Evolutionary conservation across 1,140 invertebrate genomes (phyloP).

Genomic region (Drosophila pectinifera): DNA sequence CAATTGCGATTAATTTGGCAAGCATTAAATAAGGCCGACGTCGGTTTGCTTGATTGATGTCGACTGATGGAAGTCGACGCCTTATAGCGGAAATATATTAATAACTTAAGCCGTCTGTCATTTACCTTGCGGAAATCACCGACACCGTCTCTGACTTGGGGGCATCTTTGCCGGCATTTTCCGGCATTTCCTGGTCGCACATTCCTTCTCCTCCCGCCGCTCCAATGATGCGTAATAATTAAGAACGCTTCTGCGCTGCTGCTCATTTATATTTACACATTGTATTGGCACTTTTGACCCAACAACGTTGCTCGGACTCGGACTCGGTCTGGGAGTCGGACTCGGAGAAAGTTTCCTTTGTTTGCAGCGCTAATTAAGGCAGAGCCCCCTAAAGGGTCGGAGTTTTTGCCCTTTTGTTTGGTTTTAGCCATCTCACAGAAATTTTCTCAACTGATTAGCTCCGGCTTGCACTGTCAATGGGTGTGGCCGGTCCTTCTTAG

Average conservation of each 20-base stretch:
- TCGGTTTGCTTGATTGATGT: slow-evolving; percentile 63
- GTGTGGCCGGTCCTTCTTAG: background rate
- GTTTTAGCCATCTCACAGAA: slow-evolving; percentile 51
- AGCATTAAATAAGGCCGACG: slow-evolving; percentile 35
- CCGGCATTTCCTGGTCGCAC: background rate
- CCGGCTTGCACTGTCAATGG: slow-evolving; percentile 71
- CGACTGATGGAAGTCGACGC: slow-evolving; percentile 17
- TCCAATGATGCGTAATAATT: slow-evolving; percentile 66
- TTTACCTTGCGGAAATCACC: slow-evolving; percentile 49
- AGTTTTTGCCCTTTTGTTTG: slow-evolving; percentile 59
- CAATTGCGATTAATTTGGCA: slow-evolving; percentile 66
- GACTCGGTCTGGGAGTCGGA: slow-evolving; percentile 8
- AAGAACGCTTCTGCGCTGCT: slow-evolving; percentile 36
- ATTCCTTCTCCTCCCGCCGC: background rate
- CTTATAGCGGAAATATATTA: slow-evolving; percentile 51
- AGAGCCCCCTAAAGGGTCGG: slow-evolving; percentile 60
- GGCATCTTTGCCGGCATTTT: slow-evolving; percentile 31
- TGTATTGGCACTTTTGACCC: slow-evolving; percentile 76
- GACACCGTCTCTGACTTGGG: slow-evolving; percentile 22
- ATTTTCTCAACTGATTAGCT: slow-evolving; percentile 80
- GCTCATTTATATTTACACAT: slow-evolving; percentile 73
- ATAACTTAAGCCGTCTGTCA: slow-evolving; percentile 62
- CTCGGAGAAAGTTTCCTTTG: slow-evolving; percentile 54
- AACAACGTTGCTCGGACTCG: slow-evolving; percentile 47
- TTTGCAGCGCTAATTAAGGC: slow-evolving; percentile 73